Evolutionary conservation across 1,140 invertebrate genomes (phyloP), one percentile per base, ranked within the genome.

Genomic region (Aleiodes sp.): DNA sequence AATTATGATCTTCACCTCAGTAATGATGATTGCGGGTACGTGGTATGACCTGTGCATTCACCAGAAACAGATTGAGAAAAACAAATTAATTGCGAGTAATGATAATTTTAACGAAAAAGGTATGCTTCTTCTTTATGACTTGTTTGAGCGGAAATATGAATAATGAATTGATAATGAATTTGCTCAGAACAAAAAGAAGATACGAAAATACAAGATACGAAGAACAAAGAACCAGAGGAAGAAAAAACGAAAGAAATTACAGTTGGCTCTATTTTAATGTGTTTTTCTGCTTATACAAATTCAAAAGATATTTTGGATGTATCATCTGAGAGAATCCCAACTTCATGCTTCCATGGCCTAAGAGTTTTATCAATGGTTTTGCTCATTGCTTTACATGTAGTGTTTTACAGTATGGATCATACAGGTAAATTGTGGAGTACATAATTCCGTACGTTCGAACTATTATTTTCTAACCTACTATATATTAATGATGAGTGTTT

Each of bases 361-460:
- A 76, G 80, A 68, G 85, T 87, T 70, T 73, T 87, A 4, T 77
- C 81, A 12, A 88, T 88, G 84, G 14, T 82, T 4, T 88, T 87
- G 87, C 81, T 88, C 16, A 78, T 87, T 8, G 72, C 83, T 56
- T 78, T 78, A 3, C 87, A 88, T 43, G 79, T 81, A 6, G 57
- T 84, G 7, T 86, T 80, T 71, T 88, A 83, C 67, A 76, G 79
- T 69, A 59, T 64, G 9, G 81, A 87, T 70, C 84, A 77, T 67
- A 68, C 76, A 9, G 79, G 82, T 76, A 78, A 86, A 74, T 63
- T 46, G 67, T 52, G 1, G 43, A 8, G 28, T 3, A 61, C 39
- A 35, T 61, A 52, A 28, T 16, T 4, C 16, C 2, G 14, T n/a
- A n/a, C n/a, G n/a, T n/a, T n/a, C n/a, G n/a, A n/a, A n/a, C n/a